Base-by-base conservation (phyloP, 2,888 invertebrate species). In the Campoplex capitator region DNA sequence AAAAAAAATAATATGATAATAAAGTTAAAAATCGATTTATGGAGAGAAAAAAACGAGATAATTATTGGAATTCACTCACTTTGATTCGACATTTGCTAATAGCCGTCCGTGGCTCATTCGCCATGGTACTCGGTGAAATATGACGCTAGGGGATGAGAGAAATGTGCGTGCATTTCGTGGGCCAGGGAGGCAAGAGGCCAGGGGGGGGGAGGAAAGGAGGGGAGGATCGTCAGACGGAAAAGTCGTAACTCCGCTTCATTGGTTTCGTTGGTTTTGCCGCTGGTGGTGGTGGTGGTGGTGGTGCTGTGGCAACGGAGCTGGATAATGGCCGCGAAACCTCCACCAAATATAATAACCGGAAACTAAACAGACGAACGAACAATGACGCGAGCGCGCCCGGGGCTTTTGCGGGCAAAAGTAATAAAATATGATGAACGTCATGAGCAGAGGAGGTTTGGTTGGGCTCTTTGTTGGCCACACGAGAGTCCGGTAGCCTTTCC, bases 401-500 rank as follows among this genome's bases (percentile, higher is more conserved):
- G 32, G 48, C 65, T 71, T 70, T 89, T 87, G 89, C 89, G 86
- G 89, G 89, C 90, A 89, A 89, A 91, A 91, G 92, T 89, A 92
- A 93, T 93, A 92, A 93, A 93, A 92, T 92, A 93, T 92, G 92
- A 93, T 92, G 91, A 93, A 89, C 87, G 88, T 89, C 88, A 88
- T 79, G 74, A 78, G 82, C 83, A 86, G 23, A 23, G 83, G 87
- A 88, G 84, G 85, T 87, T 84, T 68, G 85, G 85, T 74, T 82
- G 32, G 32, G 87, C 83, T 82, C 78, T 87, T 87, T 87, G 84
- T 87, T 87, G 81, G 84, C 81, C 75, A 56, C 54, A 67, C 81
- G 84, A n/a, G 70, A 84, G 70, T 87, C 84, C 84, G 84, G 84
- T 78, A 73, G 81, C 75, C 42, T 71, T 83, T 81, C 70, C 77